Base-by-base conservation (phyloP, 2,113 vertebrate genomes). In the Corythornis cristatus region DNA sequence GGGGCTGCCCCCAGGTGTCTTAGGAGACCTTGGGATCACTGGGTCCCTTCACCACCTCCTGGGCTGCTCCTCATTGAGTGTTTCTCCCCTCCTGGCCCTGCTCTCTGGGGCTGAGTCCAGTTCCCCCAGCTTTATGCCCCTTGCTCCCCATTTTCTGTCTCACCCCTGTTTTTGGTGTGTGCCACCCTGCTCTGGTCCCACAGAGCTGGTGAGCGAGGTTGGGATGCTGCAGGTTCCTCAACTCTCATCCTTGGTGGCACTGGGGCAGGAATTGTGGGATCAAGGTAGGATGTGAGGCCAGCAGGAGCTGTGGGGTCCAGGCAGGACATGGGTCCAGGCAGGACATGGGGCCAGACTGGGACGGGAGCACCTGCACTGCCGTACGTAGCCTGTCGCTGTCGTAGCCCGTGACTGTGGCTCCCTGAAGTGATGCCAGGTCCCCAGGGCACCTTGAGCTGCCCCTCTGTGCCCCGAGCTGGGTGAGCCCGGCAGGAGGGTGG, bases 291-390 rank as follows among this genome's bases (percentile, higher is more conserved):
- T 6, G 1, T 8, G 60, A 54, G 51, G 7, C 5, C 0, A 0
- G 58, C 90, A 26, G 70, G 43, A 84, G n/a, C 17, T 42, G 11
- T 48, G 15, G 68, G 48, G 37, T 21, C 3, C 21, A 7, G 54
- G 73, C 28, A 64, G 71, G 29, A 8, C 7, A 1, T 8, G 60
- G 56, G 51, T 6, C 5, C 0, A 0, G 53, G 73, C 28, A 64
- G 71, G 29, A 8, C 7, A 1, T 8, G 60, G 56, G 51, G 7
- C 5, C 0, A 0, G 53, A 0, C 37, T 21, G 25, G 57, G 56
- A 22, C 3, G 64, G 71, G 70, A 51, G 42, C 56, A 6, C 14
- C 5, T 0, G 10, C 0, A 0, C 70, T 40, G 60, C 33, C 1
- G 0, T 37, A 51, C 1, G 0, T 37, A 51, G 11, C 66, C 25